These are phyloP conservation scores for Spilogale gracilis DNA, from an alignment of 2,113 vertebrate genomes.

Conservation along the genomic window DNA sequence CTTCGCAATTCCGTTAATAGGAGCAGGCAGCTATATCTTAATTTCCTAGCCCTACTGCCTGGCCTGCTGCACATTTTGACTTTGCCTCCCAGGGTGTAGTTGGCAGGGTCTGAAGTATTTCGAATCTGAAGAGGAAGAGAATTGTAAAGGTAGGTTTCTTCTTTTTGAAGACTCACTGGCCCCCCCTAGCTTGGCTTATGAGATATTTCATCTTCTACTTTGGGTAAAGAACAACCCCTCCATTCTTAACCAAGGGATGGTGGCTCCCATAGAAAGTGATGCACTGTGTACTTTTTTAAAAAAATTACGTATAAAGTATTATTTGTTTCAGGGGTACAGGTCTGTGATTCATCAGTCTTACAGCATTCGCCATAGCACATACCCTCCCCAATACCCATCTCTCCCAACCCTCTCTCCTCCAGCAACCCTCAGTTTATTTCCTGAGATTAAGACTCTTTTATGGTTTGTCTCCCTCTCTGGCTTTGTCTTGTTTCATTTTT, in stretches of 20 bases:
- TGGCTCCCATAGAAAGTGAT: not conserved
- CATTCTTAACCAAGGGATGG: conserved; percentile 1
- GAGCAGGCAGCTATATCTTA: conserved; percentile 45
- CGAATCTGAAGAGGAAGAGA: not conserved
- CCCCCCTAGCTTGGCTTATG: not conserved
- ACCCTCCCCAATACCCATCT: too few relatives aligned
- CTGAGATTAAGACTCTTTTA: too few relatives aligned
- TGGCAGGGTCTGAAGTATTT: conserved; percentile 44
- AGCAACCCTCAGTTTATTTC: too few relatives aligned
- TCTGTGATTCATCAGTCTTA: too few relatives aligned
- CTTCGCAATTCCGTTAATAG: not conserved
- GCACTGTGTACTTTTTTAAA: not conserved
- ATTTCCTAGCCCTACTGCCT: conserved; percentile 30
- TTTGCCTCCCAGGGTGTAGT: not conserved
- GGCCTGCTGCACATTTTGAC: not conserved
- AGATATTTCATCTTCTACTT: conserved; percentile 51
- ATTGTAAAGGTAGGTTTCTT: not conserved
- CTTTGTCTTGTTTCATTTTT: too few relatives aligned
- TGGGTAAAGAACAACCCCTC: not conserved
- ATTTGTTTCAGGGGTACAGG: too few relatives aligned
- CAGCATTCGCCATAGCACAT: too few relatives aligned
- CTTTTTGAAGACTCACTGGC: not conserved
- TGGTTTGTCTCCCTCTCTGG: too few relatives aligned
- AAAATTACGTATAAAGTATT: too few relatives aligned
- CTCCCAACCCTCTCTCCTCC: too few relatives aligned